phyloP scores from a whole-genome alignment of 2,113 vertebrate species.

The Hemiscyllium ocellatum region DNA sequence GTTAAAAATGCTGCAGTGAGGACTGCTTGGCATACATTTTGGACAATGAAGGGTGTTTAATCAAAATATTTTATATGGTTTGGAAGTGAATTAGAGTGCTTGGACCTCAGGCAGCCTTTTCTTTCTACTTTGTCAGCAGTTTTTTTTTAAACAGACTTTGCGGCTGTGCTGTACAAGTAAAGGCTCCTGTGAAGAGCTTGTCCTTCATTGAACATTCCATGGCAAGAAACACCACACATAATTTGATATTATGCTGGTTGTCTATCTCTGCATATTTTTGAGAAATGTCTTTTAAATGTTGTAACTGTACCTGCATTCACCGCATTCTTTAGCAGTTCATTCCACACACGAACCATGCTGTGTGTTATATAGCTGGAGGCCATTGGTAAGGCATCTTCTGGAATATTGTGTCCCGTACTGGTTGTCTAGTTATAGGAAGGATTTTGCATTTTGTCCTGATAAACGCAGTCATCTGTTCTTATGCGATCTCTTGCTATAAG shows the following conservation, averaged over 20 bases:
- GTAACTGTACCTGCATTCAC: too few relatives aligned
- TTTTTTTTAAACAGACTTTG: conserved; percentile 42
- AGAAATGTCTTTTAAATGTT: conserved; percentile 41
- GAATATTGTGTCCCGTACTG: too few relatives aligned
- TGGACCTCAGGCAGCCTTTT: not conserved
- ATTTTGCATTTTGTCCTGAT: too few relatives aligned
- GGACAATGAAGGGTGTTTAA: not conserved
- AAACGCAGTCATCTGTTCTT: too few relatives aligned
- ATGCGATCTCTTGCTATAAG: too few relatives aligned
- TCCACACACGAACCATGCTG: not conserved
- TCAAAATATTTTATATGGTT: too few relatives aligned
- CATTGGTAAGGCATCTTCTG: too few relatives aligned
- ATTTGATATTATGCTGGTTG: conserved; percentile 69
- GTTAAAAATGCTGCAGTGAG: not conserved
- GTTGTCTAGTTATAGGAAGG: too few relatives aligned
- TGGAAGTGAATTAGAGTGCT: not conserved
- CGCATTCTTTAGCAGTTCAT: not conserved
- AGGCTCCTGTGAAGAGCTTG: conserved; percentile 55
- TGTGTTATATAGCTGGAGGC: too few relatives aligned
- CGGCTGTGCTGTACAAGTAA: conserved; percentile 53
- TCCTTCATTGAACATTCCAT: conserved; percentile 53
- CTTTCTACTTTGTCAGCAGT: not conserved
- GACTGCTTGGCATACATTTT: conserved; percentile 12
- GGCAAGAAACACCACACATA: conserved; percentile 72
- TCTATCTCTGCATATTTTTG: conserved; percentile 68